A percentile compares a stretch with the other conserved stretches of the same genome.
These are phyloP conservation scores for Mustelus asterias DNA, from an alignment of 2,113 vertebrate genomes.

Conservation along the genomic window DNA sequence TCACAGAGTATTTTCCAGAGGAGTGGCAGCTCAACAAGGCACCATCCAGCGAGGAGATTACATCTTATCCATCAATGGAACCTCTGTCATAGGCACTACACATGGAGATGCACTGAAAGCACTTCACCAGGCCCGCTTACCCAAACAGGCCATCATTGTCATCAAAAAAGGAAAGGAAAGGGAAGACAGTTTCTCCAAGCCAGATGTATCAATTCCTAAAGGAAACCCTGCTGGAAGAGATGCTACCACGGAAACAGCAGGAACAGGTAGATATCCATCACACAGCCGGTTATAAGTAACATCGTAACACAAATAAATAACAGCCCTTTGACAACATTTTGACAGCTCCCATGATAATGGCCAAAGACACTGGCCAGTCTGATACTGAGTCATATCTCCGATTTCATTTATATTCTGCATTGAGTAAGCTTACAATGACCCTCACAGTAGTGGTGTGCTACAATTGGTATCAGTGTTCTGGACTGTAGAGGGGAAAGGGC, in stretches of 20 bases:
- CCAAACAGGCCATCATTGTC: conserved; percentile 65
- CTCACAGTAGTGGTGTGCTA: background rate
- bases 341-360: background rate
- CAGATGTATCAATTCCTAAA: conserved; percentile 47
- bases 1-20: conserved; percentile 84
- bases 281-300: conserved; percentile 43
- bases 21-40: conserved; percentile 73
- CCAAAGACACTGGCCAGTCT: background rate
- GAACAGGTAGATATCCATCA: conserved; percentile 58
- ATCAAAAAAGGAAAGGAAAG: conserved; percentile 61
- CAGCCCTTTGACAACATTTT: background rate
- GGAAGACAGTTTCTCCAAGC: conserved; percentile 46
- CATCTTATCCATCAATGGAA: conserved; percentile 78
- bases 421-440: background rate
- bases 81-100: conserved; percentile 60
- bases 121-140: conserved; percentile 74
- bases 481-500: background rate
- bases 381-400: background rate
- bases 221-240: conserved; percentile 51
- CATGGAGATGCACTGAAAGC: conserved; percentile 72
- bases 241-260: conserved; percentile 49
- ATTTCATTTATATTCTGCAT: background rate
- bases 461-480: background rate
- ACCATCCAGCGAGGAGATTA: conserved; percentile 74
- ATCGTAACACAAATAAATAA: background rate